phyloP scores from a whole-genome alignment of 2,797 vertebrate genomes.

The Loriculus beryllinus region DNA sequence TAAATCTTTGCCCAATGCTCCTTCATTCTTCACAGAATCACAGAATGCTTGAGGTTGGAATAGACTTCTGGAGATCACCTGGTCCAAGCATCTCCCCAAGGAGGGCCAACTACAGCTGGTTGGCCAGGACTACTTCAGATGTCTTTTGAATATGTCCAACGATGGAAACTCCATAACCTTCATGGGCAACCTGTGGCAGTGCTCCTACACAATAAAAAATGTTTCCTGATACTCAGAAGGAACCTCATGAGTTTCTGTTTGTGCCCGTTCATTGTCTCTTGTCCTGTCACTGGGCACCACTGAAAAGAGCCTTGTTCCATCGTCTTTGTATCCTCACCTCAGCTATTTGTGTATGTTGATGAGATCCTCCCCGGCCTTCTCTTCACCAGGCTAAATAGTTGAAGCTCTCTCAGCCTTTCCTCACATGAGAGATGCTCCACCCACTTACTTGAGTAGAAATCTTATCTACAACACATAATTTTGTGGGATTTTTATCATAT shows the following conservation, averaged over 20 bases:
- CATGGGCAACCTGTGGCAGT: neutral
- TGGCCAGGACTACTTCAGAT: neutral
- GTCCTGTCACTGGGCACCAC: neutral
- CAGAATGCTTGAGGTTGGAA: neutral
- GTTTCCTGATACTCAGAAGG: neutral
- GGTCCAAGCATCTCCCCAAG: neutral
- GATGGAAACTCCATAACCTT: neutral
- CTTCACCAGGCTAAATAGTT: neutral
- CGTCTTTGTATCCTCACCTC: neutral
- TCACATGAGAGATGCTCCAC: neutral
- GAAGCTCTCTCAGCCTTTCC: neutral
- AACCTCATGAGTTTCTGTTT: neutral
- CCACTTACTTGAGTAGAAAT: fast-evolving
- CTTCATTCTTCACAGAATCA: neutral
- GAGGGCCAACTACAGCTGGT: neutral
- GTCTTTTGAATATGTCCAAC: neutral
- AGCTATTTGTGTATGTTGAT: neutral
- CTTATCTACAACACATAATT: neutral
- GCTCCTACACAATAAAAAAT: neutral
- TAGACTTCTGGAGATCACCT: neutral
- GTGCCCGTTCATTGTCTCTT: neutral
- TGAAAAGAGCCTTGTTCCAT: fast-evolving
- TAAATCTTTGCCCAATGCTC: neutral
- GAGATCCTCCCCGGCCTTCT: neutral
- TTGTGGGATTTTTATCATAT: neutral